Conservation (phyloP, 2,113 vertebrate species). For the Scatophagus argus region DNA sequence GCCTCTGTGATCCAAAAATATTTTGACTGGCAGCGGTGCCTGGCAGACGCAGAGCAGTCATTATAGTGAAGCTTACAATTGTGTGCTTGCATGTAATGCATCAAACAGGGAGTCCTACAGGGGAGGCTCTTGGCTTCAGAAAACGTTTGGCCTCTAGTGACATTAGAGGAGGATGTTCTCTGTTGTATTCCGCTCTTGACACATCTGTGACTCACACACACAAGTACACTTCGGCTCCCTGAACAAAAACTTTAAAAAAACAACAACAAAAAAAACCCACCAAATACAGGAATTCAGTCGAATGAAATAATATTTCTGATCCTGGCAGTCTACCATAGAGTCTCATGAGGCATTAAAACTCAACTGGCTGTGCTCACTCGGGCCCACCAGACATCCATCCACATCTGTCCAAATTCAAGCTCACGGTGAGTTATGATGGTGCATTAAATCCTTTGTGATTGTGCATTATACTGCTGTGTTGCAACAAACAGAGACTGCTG, state of each 20-base stretch:
- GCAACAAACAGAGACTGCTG: slow-evolving; percentile 1
- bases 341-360: slow-evolving; percentile 22
- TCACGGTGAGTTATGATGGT: slow-evolving; percentile 14
- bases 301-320: slow-evolving; percentile 16
- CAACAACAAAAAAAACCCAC: too few species aligned
- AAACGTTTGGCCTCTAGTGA: slow-evolving; percentile 26
- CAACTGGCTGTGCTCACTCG: slow-evolving; percentile 17
- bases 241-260: slow-evolving; percentile 4
- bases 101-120: slow-evolving; percentile 15
- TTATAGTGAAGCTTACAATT: slow-evolving; percentile 47
- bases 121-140: slow-evolving; percentile 14
- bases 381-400: slow-evolving; percentile 37
- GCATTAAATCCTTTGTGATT: slow-evolving; percentile 27
- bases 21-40: slow-evolving; percentile 52
- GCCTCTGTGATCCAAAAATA: slow-evolving; percentile 43
- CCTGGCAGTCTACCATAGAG: background rate
- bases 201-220: slow-evolving; percentile 13
- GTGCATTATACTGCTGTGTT: background rate
- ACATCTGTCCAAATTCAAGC: slow-evolving; percentile 36
- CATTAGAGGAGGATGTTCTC: slow-evolving; percentile 3
- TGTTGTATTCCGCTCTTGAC: slow-evolving; percentile 4
- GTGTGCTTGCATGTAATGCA: slow-evolving; percentile 52
- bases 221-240: slow-evolving; percentile 7
- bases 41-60: slow-evolving; percentile 39
- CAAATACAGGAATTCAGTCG: slow-evolving; percentile 15